Evolutionary conservation across 2,113 vertebrate genomes (phyloP), one percentile per base, ranked within the genome.

Genomic region (Nematolebias whitei): DNA sequence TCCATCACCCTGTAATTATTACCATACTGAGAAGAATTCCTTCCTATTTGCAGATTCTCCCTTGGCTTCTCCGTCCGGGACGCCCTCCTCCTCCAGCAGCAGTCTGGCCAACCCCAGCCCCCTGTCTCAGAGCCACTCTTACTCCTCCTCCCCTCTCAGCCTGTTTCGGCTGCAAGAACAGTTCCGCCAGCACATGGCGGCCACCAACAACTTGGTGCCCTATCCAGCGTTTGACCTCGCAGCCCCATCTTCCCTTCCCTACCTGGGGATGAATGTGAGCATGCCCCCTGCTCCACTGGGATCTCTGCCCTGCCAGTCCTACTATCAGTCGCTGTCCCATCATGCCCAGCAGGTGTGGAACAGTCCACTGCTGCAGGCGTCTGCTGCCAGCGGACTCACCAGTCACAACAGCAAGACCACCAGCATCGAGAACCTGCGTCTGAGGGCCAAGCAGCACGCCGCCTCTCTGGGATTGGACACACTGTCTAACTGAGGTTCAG

Each of bases 161-260:
- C 95, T 99, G 84, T 98, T 99, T 87, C 95, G 97, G 3, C 95
- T 99, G 55, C 98, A 99, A 89, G 97, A 99, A 92, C 96, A 99
- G 83, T 99, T 99, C 86, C 96, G 96, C 57, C 98, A 98, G 90
- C 97, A 99, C 92, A 99, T 99, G 97, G 97, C 96, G 0, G 97
- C 97, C 90, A 99, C 96, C 89, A 98, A 96, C 93, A 98, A 96
- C 91, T 84, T 98, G 91, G 96, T 99, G 67, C 97, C 98, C 85
- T 98, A 98, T 89, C 97, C 97, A 0, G 95, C 97, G 47, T 99
- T 99, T 0, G 97, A 98, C 89, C 96, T 99, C 82, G 92, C 94
- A 11, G 92, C 92, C 35, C 95, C 96, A 0, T 92, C 96, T 12
- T 93, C 97, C 0, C 94, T 99, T 75, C 97, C 98, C 61, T 98